phyloP scores from a whole-genome alignment of 2,113 vertebrate species.

The Albula glossodonta region DNA sequence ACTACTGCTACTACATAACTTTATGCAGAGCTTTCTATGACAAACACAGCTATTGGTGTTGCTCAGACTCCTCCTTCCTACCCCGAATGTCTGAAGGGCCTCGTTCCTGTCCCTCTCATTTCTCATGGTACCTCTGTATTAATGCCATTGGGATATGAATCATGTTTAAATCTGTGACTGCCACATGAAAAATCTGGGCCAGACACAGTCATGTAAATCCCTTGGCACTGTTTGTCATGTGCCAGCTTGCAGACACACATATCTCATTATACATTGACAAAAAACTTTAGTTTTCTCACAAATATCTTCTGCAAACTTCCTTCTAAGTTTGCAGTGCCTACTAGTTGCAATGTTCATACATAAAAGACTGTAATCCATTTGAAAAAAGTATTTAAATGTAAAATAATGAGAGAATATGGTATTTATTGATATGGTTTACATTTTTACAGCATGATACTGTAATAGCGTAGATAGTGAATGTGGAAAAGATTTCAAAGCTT shows the following conservation, averaged over 20 bases:
- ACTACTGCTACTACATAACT: neutral
- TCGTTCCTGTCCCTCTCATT: neutral
- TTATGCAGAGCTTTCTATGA: no score
- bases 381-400: neutral
- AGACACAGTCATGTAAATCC: neutral
- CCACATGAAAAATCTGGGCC: neutral
- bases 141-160: neutral
- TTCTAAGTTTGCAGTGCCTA: neutral
- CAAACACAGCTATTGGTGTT: neutral
- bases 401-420: neutral
- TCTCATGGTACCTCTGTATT: neutral
- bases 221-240: neutral
- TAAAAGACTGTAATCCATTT: neutral
- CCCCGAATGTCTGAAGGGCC: neutral
- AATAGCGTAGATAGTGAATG: neutral
- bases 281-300: neutral
- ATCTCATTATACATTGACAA: neutral
- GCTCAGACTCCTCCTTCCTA: neutral
- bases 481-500: neutral
- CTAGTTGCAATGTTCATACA: neutral
- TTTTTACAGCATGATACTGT: neutral
- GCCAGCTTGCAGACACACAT: neutral
- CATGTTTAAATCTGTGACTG: neutral
- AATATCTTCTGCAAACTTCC: neutral
- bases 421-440: neutral